phyloP scores from a whole-genome alignment of 2,113 vertebrate genomes.

The Tragelaphus imberbis region DNA sequence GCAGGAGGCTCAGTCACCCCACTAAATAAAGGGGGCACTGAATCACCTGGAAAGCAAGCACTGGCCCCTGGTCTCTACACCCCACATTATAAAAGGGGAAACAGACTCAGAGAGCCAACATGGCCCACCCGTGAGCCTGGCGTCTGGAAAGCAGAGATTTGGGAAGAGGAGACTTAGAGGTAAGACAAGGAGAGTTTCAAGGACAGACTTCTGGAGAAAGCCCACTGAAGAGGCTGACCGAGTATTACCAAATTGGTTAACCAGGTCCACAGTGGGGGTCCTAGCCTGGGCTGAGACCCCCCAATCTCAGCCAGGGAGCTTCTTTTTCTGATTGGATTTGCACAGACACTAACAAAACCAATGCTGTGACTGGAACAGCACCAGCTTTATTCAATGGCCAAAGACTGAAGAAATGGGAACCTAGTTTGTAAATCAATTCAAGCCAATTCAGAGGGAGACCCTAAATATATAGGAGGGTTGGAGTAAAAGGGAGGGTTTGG shows the following conservation, averaged over 20 bases:
- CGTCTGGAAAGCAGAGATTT: not conserved
- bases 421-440: not conserved
- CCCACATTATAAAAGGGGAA: not conserved
- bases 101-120: not conserved
- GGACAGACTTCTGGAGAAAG: not conserved
- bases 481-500: not conserved
- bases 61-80: not conserved
- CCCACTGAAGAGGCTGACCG: not conserved
- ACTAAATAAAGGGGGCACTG: not conserved
- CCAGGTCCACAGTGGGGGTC: not conserved
- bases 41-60: not conserved
- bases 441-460: not conserved
- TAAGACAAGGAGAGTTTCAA: no score
- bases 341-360: not conserved
- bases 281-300: not conserved
- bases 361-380: not conserved
- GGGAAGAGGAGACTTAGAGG: not conserved
- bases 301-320: not conserved
- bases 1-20: not conserved
- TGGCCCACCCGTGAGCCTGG: rapidly evolving
- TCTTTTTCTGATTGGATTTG: not conserved
- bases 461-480: not conserved
- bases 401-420: not conserved
- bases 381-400: not conserved
- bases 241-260: not conserved